Base-by-base conservation (phyloP, 2,113 vertebrate genomes). In the Casuarius casuarius region DNA sequence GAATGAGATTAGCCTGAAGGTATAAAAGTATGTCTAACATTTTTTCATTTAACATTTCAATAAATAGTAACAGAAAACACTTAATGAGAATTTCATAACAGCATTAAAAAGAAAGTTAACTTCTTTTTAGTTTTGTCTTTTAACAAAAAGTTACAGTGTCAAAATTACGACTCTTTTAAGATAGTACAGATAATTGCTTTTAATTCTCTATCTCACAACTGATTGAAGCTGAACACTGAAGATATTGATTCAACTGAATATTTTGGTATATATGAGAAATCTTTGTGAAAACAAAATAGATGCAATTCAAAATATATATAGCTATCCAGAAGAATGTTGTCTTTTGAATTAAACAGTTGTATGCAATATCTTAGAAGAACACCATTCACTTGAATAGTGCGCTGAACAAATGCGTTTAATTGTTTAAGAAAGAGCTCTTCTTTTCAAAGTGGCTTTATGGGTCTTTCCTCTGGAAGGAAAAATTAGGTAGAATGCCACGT, bases 61-160 rank as follows among this genome's bases (percentile, higher is more conserved):
- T 93, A 97, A 97, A 97, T 82, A 96, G 26, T 71, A 85, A 92
- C n/a, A 90, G 73, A 91, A 96, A 97, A 89, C 70, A 88, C 20
- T 84, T 85, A 71, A 93, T 83, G 33, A 91, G 58, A 80, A 89
- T 85, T 91, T 90, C 33, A 79, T 56, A 78, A 65, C 15, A 44
- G 9, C 49, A 68, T 86, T 89, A 87, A 71, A 92, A 87, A 14
- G 0, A 22, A 81, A 29, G 31, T 59, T 82, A 84, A 65, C 5
- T 75, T 54, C 56, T 33, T 18, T 26, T 48, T 67, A 62, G 2
- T 33, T 80, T 91, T 87, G 22, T 72, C 18, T 38, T 75, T 5
- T 14, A 80, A 77, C 68, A 86, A 79, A 94, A 91, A 70, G 33
- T 72, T 83, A 65, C 28, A 56, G 7, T 67, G 86, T 56, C 25